phyloP scores from a whole-genome alignment of 2,113 vertebrate genomes.

The Loxodonta africana region DNA sequence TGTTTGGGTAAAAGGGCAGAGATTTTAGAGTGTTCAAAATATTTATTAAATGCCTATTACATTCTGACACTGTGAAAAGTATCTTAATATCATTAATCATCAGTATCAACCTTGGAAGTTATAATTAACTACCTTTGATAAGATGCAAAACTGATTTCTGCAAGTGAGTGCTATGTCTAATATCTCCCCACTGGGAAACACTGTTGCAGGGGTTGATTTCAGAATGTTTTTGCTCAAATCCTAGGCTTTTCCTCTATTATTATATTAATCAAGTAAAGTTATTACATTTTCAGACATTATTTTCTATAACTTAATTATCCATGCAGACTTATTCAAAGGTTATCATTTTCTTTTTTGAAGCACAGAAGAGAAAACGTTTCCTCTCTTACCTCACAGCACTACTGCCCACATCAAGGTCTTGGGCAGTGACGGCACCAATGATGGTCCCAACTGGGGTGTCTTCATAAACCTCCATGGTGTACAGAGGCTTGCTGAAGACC shows the following conservation, averaged over 20 bases:
- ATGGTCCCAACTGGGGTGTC: constrained; percentile 96
- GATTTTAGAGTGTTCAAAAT: neutral
- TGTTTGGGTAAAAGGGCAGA: neutral
- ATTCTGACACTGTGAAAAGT: neutral
- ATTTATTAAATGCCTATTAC: no score
- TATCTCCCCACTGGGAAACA: neutral
- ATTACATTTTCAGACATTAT: neutral
- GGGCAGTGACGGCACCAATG: constrained; percentile 98
- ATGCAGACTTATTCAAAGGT: neutral
- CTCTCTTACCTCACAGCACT: constrained; percentile 94
- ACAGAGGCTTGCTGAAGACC: constrained; percentile 95
- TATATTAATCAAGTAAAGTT: rapidly evolving
- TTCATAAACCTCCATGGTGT: constrained; percentile 98
- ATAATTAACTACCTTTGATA: neutral
- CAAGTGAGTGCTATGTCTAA: rapidly evolving
- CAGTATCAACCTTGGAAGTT: neutral
- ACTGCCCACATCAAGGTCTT: constrained; percentile 96
- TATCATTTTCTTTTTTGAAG: neutral
- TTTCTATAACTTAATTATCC: neutral
- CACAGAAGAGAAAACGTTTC: neutral
- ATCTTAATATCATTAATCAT: neutral
- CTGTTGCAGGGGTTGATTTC: rapidly evolving
- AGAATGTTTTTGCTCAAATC: neutral
- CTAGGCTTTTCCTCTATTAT: rapidly evolving
- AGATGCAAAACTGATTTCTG: neutral